These are phyloP conservation scores for Petrolisthes manimaculis DNA, from an alignment of 2,888 invertebrate species.

Conservation along the genomic window DNA sequence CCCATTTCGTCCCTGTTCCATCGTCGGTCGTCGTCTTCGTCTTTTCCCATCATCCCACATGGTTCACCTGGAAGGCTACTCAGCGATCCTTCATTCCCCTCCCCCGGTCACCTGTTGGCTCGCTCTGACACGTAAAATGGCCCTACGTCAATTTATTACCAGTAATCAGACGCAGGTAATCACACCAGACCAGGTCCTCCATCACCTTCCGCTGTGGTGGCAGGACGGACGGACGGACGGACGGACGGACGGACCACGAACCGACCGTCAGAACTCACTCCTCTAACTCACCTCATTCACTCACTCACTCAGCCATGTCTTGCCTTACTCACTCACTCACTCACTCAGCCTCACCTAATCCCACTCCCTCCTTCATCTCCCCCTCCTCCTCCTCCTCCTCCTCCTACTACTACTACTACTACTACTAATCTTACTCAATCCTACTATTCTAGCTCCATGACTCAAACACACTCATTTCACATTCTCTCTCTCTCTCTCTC, in stretches of 20 bases:
- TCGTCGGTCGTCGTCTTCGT: not conserved
- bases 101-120: conserved; percentile 53
- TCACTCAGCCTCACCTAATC: conserved; percentile 1
- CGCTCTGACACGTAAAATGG: conserved; percentile 55
- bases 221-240: conserved; percentile 23
- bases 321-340: not conserved
- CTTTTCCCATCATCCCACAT: not conserved
- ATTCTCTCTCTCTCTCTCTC: not conserved
- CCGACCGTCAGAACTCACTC: too few relatives aligned
- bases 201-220: conserved; percentile 35
- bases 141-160: conserved; percentile 53
- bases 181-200: conserved; percentile 41
- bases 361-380: not conserved
- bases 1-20: not conserved
- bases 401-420: not conserved
- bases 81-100: not conserved
- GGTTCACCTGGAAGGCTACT: not conserved
- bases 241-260: conserved; percentile 2
- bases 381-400: not conserved
- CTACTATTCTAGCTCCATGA: not conserved
- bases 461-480: not conserved
- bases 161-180: conserved; percentile 52
- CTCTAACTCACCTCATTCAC: too few relatives aligned
- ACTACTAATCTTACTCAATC: not conserved
- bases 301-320: not conserved